Percentiles rank a stretch among this genome's conserved stretches.
Evolutionary conservation across 2,797 vertebrate species (phyloP).

Genomic region (Ataeniobius toweri): DNA sequence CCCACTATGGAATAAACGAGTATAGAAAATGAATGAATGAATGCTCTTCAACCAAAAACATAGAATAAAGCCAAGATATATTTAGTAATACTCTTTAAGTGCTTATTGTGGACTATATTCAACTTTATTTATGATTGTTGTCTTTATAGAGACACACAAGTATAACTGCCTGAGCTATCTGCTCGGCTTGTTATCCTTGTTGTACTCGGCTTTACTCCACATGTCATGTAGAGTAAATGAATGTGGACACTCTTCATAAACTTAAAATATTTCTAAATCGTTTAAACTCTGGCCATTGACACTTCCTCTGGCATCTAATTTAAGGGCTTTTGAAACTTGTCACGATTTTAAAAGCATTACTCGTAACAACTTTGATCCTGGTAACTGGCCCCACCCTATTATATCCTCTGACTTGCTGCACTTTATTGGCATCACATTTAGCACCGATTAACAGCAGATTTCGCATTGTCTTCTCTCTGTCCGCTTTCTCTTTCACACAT

Average conservation of each 20-base stretch:
- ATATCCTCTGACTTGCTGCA: slow-evolving; percentile 8
- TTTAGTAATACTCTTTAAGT: not conserved
- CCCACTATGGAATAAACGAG: too few relatives aligned
- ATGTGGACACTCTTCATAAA: not conserved
- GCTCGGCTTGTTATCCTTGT: too few relatives aligned
- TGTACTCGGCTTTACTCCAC: not conserved
- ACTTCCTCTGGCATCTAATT: not conserved
- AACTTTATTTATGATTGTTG: not conserved
- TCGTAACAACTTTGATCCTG: not conserved
- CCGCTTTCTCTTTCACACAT: slow-evolving; percentile 37
- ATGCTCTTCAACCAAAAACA: not conserved
- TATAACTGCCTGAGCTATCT: not conserved
- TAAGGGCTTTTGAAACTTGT: not conserved
- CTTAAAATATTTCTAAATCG: not conserved
- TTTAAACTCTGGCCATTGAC: not conserved
- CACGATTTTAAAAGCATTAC: not conserved
- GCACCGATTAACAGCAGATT: slow-evolving; percentile 38
- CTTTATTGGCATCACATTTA: slow-evolving; percentile 31
- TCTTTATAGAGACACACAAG: not conserved
- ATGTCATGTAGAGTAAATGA: not conserved
- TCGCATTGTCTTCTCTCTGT: slow-evolving; percentile 21
- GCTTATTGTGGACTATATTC: not conserved
- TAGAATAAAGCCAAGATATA: not conserved
- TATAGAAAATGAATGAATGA: too few relatives aligned
- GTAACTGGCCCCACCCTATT: not conserved